phyloP scores from a whole-genome alignment of 2,888 invertebrate species.

The Tetramorium bicarinatum region DNA sequence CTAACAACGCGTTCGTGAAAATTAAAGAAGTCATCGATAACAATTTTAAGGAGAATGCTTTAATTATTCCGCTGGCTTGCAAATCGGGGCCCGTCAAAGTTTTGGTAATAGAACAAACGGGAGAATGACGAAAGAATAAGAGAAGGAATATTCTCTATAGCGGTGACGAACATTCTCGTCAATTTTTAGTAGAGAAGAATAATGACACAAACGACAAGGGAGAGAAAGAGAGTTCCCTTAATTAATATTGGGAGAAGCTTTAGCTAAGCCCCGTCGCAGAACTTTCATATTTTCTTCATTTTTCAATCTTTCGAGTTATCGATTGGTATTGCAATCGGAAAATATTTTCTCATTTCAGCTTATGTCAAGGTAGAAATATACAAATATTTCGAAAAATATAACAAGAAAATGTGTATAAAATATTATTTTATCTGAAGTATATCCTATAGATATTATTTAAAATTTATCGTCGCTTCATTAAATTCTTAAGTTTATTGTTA shows the following conservation, averaged over 20 bases:
- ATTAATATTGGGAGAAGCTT: conserved; percentile 58
- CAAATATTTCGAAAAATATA: conserved; percentile 6
- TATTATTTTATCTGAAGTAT: background rate
- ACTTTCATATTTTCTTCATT: conserved; percentile 59
- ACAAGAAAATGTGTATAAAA: background rate
- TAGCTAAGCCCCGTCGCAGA: conserved; percentile 32
- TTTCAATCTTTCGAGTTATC: conserved; percentile 24
- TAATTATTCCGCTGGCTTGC: conserved; percentile 76
- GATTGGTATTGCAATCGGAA: background rate
- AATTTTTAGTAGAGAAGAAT: conserved; percentile 64
- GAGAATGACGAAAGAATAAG: conserved; percentile 44
- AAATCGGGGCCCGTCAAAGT: conserved; percentile 62
- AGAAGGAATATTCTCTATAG: conserved; percentile 55
- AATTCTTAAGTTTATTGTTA: background rate
- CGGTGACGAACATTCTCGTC: conserved; percentile 65
- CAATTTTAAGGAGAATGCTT: conserved; percentile 78
- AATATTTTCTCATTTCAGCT: conserved; percentile 2
- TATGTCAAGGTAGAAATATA: background rate
- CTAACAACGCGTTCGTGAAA: conserved; percentile 73
- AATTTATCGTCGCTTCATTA: background rate
- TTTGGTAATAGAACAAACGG: conserved; percentile 73
- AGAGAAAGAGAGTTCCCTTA: conserved; percentile 34
- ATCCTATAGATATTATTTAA: background rate
- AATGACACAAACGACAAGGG: conserved; percentile 31
- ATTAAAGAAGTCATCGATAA: conserved; percentile 76